Conservation (phyloP, 2,888 invertebrate species). For the Meganola albula region DNA sequence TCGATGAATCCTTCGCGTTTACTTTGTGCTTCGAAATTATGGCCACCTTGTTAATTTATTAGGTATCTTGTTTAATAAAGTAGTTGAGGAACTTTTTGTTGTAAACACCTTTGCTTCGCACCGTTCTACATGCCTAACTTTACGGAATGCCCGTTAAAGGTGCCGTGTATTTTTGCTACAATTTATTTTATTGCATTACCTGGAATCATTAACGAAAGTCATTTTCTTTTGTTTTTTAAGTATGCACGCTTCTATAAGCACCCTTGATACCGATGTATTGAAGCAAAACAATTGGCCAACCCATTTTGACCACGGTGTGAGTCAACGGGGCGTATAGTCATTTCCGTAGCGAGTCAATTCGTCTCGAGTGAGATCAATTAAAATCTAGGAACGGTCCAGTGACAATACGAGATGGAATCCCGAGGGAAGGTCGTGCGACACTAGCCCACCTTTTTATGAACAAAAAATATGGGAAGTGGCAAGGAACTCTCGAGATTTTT, state of each 20-base stretch:
- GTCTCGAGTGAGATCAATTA: slow-evolving; percentile 73
- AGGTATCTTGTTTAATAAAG: slow-evolving; percentile 17
- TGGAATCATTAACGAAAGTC: not conserved
- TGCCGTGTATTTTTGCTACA: not conserved
- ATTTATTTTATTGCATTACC: not conserved
- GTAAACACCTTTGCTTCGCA: slow-evolving; percentile 4
- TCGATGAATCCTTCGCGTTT: slow-evolving; percentile 51
- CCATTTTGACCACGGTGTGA: slow-evolving; percentile 34
- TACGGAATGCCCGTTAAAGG: not conserved
- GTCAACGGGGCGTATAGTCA: slow-evolving; percentile 48
- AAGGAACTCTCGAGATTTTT: slow-evolving; percentile 17
- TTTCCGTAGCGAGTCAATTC: slow-evolving; percentile 67
- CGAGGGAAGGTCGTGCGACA: slow-evolving; percentile 56
- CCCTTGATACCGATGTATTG: slow-evolving; percentile 3
- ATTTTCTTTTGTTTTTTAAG: not conserved
- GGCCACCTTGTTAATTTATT: slow-evolving; percentile 40
- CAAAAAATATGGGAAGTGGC: slow-evolving; percentile 25
- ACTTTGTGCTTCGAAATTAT: slow-evolving; percentile 40
- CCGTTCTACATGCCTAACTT: not conserved
- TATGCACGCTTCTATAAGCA: not conserved
- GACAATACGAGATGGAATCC: slow-evolving; percentile 67
- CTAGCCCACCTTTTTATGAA: slow-evolving; percentile 34
- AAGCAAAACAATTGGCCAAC: slow-evolving; percentile 27
- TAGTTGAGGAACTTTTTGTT: slow-evolving; percentile 13
- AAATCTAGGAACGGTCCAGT: slow-evolving; percentile 52